Base-by-base conservation (phyloP, 64 coral and sea anemone genomes). In the Porites lutea region DNA sequence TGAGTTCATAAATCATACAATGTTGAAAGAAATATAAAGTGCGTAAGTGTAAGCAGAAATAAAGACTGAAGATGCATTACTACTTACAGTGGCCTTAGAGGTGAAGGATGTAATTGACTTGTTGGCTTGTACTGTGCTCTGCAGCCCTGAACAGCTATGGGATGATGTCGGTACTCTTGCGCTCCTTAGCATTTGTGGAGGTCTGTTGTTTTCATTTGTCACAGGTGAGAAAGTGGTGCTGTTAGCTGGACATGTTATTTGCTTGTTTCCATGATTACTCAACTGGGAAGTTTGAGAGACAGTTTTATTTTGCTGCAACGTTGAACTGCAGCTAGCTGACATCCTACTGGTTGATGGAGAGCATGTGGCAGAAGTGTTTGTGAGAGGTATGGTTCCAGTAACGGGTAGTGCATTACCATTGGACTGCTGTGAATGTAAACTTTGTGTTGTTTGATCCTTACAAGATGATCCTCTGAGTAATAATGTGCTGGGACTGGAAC, bases 1-100 rank as follows among this genome's bases (percentile, higher is more conserved):
- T 37, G 27, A 37, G 27, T 37, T 37, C 27, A 37, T 37, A 37
- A 37, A 37, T 37, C 0, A 37, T 37, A 37, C 27, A 37, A 37
- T 37, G 27, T 37, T 37, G 27, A 37, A 37, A 37, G 27, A 37
- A 37, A 37, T 37, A 37, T 37, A 37, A 37, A 0, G 27, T 37
- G 27, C 27, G 1, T 37, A 37, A 1, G 27, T 37, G 0, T 37
- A 37, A 37, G 27, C 27, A 37, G 27, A 37, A 37, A 37, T 37
- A 37, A 37, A 37, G 27, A 37, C 27, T 37, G 27, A 37, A 37
- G 27, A 37, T 37, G 27, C 27, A 37, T 57, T 57, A 57, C 54
- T 57, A 84, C 81, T 84, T 48, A 84, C 81, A 22, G 48, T 3
- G 10, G 46, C 62, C 19, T 51, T 67, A 22, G 63, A 84, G 52